phyloP scores from a whole-genome alignment of 2,113 vertebrate genomes.

The Thermophis baileyi region DNA sequence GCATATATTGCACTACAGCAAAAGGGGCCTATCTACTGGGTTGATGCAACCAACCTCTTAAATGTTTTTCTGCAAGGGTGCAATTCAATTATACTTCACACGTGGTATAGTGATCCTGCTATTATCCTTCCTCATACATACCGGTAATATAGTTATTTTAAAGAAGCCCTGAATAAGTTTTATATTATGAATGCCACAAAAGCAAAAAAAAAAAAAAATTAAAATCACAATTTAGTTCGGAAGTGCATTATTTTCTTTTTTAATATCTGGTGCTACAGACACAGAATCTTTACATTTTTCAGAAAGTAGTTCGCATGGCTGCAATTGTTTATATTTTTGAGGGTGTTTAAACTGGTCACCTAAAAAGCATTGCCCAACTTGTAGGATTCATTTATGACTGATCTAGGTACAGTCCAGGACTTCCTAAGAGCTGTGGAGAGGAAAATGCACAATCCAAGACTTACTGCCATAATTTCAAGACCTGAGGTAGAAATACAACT shows the following conservation, averaged over 20 bases:
- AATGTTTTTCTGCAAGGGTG: background rate
- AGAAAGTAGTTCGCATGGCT: background rate
- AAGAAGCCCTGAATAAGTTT: background rate
- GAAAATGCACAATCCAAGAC: background rate
- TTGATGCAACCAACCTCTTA: background rate
- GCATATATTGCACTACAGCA: background rate
- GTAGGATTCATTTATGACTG: background rate
- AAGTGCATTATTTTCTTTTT: background rate
- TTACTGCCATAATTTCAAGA: background rate
- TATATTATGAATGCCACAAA: background rate
- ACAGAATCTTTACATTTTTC: background rate
- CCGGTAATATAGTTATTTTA: background rate
- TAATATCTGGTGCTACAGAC: too few relatives aligned
- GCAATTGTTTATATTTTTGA: background rate
- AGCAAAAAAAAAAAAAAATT: background rate
- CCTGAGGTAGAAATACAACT: background rate
- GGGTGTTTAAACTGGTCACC: background rate
- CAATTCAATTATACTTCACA: background rate
- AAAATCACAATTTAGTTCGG: background rate
- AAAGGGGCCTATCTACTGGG: background rate
- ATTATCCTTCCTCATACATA: background rate
- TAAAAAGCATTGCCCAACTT: background rate
- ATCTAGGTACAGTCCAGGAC: background rate
- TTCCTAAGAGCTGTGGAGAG: background rate
- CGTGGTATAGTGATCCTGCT: background rate